Conservation (phyloP, 2,797 vertebrate species). For the Chanos chanos region DNA sequence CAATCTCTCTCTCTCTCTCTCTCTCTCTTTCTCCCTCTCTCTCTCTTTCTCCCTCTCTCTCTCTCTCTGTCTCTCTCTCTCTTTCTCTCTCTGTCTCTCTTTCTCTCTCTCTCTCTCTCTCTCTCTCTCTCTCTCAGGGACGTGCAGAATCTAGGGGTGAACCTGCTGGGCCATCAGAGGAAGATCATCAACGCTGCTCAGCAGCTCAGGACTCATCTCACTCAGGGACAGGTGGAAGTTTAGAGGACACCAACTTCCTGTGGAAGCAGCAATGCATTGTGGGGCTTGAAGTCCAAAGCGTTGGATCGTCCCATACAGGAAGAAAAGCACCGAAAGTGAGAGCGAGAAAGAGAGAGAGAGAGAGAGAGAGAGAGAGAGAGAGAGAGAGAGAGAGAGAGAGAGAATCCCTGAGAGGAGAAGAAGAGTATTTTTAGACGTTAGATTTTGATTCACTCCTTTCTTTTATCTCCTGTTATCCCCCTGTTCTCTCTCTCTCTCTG, state of each 20-base stretch:
- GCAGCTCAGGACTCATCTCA: constrained; percentile 74
- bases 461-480: constrained; percentile 36
- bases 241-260: constrained; percentile 46
- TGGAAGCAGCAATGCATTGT: constrained; percentile 40
- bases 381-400: constrained; percentile 24
- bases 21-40: no score
- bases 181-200: constrained; percentile 92
- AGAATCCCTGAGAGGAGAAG: constrained; percentile 8
- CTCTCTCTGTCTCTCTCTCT: not conserved
- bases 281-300: constrained; percentile 46
- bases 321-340: constrained; percentile 26
- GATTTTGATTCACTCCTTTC: constrained; percentile 13
- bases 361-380: not conserved
- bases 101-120: not conserved
- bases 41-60: no score
- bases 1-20: no score
- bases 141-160: constrained; percentile 89
- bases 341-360: constrained; percentile 16
- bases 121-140: constrained; percentile 72
- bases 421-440: not conserved
- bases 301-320: constrained; percentile 33
- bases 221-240: constrained; percentile 77
- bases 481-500: constrained; percentile 8
- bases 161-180: constrained; percentile 91
- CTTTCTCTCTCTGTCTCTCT: not conserved